Evolutionary conservation across 2,888 invertebrate species (phyloP).

Genomic region (Suillia variegata): DNA sequence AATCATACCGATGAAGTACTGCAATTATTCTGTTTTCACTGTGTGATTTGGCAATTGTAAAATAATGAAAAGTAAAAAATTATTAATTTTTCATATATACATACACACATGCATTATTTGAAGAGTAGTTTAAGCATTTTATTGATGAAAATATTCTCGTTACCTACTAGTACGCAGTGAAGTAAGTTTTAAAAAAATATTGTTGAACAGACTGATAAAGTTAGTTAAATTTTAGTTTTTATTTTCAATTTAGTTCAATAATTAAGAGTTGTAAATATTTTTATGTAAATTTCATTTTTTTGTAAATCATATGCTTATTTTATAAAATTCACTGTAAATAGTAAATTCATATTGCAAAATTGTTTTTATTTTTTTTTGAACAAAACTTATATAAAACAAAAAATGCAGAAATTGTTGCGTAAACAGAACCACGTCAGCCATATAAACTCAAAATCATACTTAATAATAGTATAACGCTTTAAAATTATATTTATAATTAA

Average conservation of each 20-base stretch:
- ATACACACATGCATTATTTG: too few relatives aligned
- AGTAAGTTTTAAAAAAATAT: neutral
- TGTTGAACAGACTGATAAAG: slow-evolving; percentile 55
- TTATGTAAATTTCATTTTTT: too few relatives aligned
- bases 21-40: too few relatives aligned
- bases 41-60: too few relatives aligned
- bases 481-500: slow-evolving; percentile 3
- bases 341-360: neutral
- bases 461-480: slow-evolving; percentile 3
- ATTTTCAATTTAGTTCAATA: too few relatives aligned
- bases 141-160: too few relatives aligned
- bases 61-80: too few relatives aligned
- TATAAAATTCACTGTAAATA: slow-evolving; percentile 9
- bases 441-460: slow-evolving; percentile 7
- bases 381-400: slow-evolving; percentile 4
- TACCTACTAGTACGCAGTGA: too few relatives aligned
- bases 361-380: neutral
- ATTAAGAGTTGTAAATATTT: neutral
- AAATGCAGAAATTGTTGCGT: neutral
- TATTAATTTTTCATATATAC: too few relatives aligned
- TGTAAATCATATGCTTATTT: too few relatives aligned
- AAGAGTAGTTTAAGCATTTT: too few relatives aligned
- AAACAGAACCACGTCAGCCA: slow-evolving; percentile 33
- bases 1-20: too few relatives aligned
- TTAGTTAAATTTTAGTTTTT: slow-evolving; percentile 39